Percentiles rank a stretch among this genome's conserved stretches.
Evolutionary conservation across 2,888 invertebrate species (phyloP).

Genomic region (Eubasilissa splendida): DNA sequence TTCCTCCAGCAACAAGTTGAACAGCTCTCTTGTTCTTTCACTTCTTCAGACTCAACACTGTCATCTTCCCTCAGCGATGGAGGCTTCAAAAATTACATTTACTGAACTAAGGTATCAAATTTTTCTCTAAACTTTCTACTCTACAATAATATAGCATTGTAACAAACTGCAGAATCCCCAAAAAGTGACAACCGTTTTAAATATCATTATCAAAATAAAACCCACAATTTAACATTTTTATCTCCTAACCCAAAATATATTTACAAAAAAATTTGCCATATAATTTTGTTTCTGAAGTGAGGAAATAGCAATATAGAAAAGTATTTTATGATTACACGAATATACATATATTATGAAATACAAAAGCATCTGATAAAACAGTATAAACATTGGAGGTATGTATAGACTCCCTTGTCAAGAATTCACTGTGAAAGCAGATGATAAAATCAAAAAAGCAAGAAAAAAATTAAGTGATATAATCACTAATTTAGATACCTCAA

Average conservation of each 20-base stretch:
- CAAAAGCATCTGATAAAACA: no score
- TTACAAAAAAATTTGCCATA: not conserved
- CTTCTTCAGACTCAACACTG: conserved; percentile 33
- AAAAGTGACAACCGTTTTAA: not conserved
- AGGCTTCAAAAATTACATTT: conserved; percentile 48
- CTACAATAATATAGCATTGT: not conserved
- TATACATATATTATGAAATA: no score
- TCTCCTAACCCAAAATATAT: not conserved
- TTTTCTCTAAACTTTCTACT: no score
- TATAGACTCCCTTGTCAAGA: not conserved
- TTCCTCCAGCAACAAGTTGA: conserved; percentile 41
- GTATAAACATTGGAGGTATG: no score
- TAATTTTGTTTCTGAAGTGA: no score
- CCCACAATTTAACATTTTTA: no score
- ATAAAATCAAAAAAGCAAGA: not conserved
- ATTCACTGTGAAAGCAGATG: not conserved
- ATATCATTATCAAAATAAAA: not conserved
- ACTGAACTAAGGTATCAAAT: not conserved
- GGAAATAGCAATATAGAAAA: no score
- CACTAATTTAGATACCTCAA: not conserved
- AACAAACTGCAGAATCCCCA: not conserved
- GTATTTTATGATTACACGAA: no score
- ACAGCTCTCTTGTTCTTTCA: conserved; percentile 40
- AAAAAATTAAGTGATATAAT: not conserved
- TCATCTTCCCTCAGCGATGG: conserved; percentile 51